Evolutionary conservation across 1,140 invertebrate genomes (phyloP), one percentile per base, ranked within the genome.

Genomic region (Drosophila fuyamai): DNA sequence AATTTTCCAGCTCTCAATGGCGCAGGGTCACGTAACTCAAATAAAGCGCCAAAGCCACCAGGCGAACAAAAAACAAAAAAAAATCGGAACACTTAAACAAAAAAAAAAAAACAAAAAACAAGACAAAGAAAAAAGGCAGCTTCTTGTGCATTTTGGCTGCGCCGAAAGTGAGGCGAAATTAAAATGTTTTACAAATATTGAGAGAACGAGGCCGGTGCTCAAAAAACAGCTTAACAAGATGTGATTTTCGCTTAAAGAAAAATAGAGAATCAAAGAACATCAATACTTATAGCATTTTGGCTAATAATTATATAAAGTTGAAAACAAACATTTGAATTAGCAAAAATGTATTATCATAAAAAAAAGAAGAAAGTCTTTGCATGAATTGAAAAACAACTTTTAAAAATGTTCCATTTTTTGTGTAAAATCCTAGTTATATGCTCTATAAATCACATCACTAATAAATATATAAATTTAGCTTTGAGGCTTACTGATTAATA

Each of bases 21-120:
- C 75, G 79, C 83, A 88, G 83, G 83, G 82, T 86, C 82, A 86
- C 82, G 82, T 86, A 86, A 82, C 83, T 88, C 82, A 86, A 86
- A 86, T 86, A 86, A 86, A 86, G 83, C 77, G 78, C 75, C 81
- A 78, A 85, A 84, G 53, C 60, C 53, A 73, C 58, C 58, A 53
- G 65, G 71, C 60, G 68, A 50, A 61, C 35, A 58, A 44, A 54
- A 61, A 62, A 53, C 41, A 44, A 9, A 59, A 56, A 53, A 48
- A 57, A 48, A 44, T 13, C 51, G 55, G 60, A 48, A 75, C 48
- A 36, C 48, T 23, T 29, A 43, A 57, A 71, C 75, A 68, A 61
- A 58, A 55, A 32, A 58, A 55, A 32, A 7, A 13, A 23, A 66
- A 58, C 50, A 32, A 18, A 18, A 23, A 7, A 13, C 23, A 66